A percentile compares a stretch with the other conserved stretches of the same genome.
Conservation (phyloP, 2,888 invertebrate species). For the Vanessa cardui region DNA sequence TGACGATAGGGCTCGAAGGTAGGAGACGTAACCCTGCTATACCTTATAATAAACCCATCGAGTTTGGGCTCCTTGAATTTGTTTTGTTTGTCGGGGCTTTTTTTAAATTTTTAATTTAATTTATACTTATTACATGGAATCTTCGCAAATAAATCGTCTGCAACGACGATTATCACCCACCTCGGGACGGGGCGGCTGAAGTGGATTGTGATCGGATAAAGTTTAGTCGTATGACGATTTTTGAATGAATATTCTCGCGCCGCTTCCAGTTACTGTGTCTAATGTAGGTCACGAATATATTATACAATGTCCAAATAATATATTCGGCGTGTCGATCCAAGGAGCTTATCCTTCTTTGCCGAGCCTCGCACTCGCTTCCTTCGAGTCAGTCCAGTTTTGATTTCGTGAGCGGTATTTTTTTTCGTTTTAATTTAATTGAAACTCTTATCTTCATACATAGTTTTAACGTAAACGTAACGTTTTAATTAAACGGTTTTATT, state of each 20-base stretch:
- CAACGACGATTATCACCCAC: background rate
- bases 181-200: background rate
- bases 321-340: conserved; percentile 30
- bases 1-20: too few species aligned
- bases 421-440: conserved; percentile 1
- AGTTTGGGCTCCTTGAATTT: too few species aligned
- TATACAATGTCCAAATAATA: conserved; percentile 36
- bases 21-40: too few species aligned
- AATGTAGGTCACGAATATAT: conserved; percentile 32
- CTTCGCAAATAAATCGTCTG: too few species aligned
- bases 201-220: background rate
- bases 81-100: too few species aligned
- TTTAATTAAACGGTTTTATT: too few species aligned
- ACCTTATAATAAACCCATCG: too few species aligned
- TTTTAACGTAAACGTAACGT: too few species aligned
- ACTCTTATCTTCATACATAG: background rate
- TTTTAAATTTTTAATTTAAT: too few species aligned
- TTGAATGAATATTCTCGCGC: conserved; percentile 29
- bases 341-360: conserved; percentile 29
- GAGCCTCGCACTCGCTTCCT: background rate
- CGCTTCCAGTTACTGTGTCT: conserved; percentile 25
- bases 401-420: background rate
- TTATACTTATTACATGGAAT: too few species aligned
- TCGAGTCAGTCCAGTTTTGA: background rate
- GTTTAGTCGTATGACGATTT: conserved; percentile 20